These are phyloP conservation scores for Rhinoptilus africanus DNA, from an alignment of 2,113 vertebrate species.

Conservation along the genomic window DNA sequence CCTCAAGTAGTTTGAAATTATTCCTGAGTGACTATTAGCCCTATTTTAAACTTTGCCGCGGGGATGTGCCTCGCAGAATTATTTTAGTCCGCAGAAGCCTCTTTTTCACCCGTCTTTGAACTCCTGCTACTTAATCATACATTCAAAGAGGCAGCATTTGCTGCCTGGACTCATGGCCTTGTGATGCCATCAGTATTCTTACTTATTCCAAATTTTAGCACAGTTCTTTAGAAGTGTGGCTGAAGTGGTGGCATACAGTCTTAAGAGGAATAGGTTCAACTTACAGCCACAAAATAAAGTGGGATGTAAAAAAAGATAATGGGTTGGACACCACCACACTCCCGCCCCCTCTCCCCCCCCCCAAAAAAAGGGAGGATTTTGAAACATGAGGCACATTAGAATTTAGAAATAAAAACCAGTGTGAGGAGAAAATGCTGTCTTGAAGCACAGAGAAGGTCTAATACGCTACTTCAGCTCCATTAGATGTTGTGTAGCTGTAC, in stretches of 20 bases:
- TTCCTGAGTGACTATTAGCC: neutral
- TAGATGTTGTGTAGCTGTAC: neutral
- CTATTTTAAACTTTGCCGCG: neutral
- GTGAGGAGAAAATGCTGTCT: neutral
- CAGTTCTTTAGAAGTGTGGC: neutral
- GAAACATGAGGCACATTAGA: neutral
- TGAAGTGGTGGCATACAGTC: neutral
- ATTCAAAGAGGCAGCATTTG: neutral
- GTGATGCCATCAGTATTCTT: neutral
- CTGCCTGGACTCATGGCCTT: neutral
- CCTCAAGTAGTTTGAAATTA: neutral
- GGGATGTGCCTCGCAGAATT: neutral
- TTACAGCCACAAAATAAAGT: neutral
- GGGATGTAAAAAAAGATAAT: neutral
- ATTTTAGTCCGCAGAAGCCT: neutral
- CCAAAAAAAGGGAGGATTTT: neutral
- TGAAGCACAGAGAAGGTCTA: neutral
- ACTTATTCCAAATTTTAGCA: conserved; percentile 4
- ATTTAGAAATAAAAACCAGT: neutral
- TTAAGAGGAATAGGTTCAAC: neutral
- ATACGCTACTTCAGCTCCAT: neutral
- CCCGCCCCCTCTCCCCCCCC: fast-evolving
- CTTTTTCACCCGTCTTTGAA: neutral
- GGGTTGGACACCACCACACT: neutral
- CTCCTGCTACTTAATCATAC: conserved; percentile 4